phyloP scores from a whole-genome alignment of 2,888 invertebrate species.

The Campoplex nolae region DNA sequence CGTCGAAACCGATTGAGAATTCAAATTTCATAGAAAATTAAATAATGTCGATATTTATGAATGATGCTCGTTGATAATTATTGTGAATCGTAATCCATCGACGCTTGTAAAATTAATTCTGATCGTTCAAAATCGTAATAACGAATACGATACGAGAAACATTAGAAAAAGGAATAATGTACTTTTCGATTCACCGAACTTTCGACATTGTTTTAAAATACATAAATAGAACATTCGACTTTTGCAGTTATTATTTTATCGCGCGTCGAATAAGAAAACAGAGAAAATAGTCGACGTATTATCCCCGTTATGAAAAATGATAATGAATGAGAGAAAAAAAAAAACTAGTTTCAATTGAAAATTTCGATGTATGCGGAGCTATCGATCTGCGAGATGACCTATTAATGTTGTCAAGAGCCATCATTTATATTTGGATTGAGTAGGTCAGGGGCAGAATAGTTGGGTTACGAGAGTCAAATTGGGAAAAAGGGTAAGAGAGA shows the following conservation, averaged over 20 bases:
- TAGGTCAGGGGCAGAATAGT: conserved; percentile 47
- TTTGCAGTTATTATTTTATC: no score
- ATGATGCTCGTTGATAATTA: no score
- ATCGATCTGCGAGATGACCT: conserved; percentile 55
- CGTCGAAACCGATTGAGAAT: no score
- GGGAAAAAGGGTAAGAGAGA: conserved; percentile 43
- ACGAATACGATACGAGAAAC: neutral
- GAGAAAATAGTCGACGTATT: neutral
- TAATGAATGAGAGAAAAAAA: neutral
- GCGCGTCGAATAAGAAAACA: neutral
- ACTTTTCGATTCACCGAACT: neutral
- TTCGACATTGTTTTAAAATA: neutral
- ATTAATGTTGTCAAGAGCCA: conserved; percentile 53
- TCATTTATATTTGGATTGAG: conserved; percentile 34
- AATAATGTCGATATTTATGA: neutral
- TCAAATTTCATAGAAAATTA: neutral
- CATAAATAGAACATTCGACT: neutral
- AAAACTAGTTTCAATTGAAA: neutral
- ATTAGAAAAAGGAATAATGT: neutral
- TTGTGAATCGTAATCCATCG: no score
- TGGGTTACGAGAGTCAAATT: conserved; percentile 61
- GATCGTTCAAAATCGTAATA: no score
- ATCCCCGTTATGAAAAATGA: neutral
- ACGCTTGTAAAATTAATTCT: no score
- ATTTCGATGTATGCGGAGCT: conserved; percentile 9